Base-by-base conservation (phyloP, 1,140 invertebrate genomes). In the Pantala flavescens region DNA sequence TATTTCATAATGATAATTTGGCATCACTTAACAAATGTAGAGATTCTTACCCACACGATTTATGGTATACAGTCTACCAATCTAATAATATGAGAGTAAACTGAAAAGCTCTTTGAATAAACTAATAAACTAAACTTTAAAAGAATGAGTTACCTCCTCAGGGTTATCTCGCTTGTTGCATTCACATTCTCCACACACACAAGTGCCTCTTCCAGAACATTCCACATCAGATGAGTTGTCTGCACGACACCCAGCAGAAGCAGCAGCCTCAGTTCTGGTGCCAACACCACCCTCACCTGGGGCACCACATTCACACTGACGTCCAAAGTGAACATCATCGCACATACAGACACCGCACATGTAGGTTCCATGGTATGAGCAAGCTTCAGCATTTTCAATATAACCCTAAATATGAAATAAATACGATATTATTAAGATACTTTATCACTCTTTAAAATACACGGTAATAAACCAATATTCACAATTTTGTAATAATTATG, bases 311-410 rank as follows among this genome's bases (percentile, higher is more conserved):
- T 98, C 93, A 83, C 96, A 98, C 73, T 84, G 86, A 78, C 90
- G 88, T 71, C 96, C 96, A 81, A 93, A 95, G 78, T 88, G 88
- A 49, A 87, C 87, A 9, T 88, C 83, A 76, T 90, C 83, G 82
- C 96, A 98, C 76, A 90, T 87, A 81, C 96, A 98, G 77, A 96
- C 88, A 71, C 96, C 96, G 83, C 96, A 98, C 80, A 91, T 90
- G 0, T 89, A 85, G 9, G 88, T 89, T 70, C 93, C 93, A 71
- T 84, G 82, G 0, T 82, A 81, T 77, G 84, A 89, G 81, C 93
- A 96, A 73, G 87, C 81, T 0, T 79, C 16, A 1, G 90, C 87
- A 21, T 85, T 81, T 11, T 76, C 75, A 75, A 85, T 78, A 76
- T 84, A 88, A 76, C 74, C 80, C 81, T 82, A 74, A 75, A 71